These are phyloP conservation scores for Aspidiotus rigidus DNA, from an alignment of 2,888 invertebrate species.

Conservation along the genomic window DNA sequence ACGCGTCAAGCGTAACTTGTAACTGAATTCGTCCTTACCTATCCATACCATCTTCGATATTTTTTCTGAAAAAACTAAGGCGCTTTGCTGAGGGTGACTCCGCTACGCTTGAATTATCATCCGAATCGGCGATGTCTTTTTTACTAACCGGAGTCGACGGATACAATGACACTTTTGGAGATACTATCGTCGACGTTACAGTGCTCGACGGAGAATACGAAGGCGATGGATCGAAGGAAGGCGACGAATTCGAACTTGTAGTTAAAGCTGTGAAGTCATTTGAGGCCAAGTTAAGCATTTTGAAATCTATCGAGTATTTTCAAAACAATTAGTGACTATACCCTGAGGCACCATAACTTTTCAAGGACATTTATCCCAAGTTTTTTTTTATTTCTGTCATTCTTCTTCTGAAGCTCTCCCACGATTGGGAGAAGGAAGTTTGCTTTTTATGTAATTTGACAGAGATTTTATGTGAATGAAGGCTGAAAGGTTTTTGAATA, in stretches of 20 bases:
- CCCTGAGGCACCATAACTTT: no score
- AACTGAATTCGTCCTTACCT: slow-evolving; percentile 50
- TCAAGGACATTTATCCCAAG: no score
- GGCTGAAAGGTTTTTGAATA: no score
- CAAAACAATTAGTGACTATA: not conserved
- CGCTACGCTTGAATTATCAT: slow-evolving; percentile 35
- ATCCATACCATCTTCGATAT: slow-evolving; percentile 84
- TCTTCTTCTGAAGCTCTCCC: no score
- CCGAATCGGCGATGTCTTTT: slow-evolving; percentile 32
- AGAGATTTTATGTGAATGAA: no score
- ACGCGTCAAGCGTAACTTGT: not conserved
- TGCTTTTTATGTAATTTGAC: no score
- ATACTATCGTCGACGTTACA: slow-evolving; percentile 22
- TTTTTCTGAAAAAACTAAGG: slow-evolving; percentile 69
- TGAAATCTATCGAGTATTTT: not conserved
- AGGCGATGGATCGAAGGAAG: not conserved
- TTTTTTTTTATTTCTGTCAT: no score
- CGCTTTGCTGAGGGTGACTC: slow-evolving; percentile 47
- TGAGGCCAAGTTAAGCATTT: not conserved
- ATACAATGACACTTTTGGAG: not conserved
- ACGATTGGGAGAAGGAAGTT: no score
- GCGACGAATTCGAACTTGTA: slow-evolving; percentile 14
- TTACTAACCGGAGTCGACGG: not conserved
- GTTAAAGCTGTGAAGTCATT: slow-evolving; percentile 14
- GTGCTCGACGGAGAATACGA: slow-evolving; percentile 9